Conservation (phyloP, 2,888 invertebrate genomes). For the Latrodectus hesperus region DNA sequence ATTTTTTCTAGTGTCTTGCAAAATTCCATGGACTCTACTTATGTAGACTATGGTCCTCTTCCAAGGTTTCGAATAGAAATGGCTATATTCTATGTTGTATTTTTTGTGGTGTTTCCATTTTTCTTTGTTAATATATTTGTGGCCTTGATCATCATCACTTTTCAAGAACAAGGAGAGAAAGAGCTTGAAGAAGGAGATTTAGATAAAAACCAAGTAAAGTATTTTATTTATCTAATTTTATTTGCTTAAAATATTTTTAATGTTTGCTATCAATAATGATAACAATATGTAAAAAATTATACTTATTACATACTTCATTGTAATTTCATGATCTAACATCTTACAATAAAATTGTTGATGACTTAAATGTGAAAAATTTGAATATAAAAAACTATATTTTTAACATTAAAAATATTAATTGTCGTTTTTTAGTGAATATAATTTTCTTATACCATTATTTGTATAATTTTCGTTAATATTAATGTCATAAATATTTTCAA, state of each 20-base stretch:
- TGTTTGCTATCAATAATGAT: neutral
- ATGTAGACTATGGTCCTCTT: conserved; percentile 97
- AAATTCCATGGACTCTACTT: conserved; percentile 99
- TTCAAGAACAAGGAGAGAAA: conserved; percentile 99
- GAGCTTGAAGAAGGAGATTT: conserved; percentile 99
- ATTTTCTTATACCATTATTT: too few relatives aligned
- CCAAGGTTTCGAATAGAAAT: conserved; percentile 99
- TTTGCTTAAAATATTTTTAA: neutral
- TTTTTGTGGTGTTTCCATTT: conserved; percentile 99
- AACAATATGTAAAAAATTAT: too few relatives aligned
- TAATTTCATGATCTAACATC: too few relatives aligned
- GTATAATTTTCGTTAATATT: too few relatives aligned
- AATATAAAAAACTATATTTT: too few relatives aligned
- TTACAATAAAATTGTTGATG: too few relatives aligned
- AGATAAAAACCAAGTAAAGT: conserved; percentile 87
- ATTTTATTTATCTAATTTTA: neutral
- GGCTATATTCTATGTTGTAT: conserved; percentile 99
- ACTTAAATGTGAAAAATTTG: too few relatives aligned
- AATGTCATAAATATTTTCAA: neutral
- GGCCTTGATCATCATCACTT: conserved; percentile 99
- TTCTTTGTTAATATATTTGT: conserved; percentile 99
- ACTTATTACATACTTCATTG: too few relatives aligned
- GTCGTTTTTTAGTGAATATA: too few relatives aligned
- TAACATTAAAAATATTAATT: too few relatives aligned
- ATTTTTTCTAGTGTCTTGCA: conserved; percentile 86